These are phyloP conservation scores for Ceyx cyanopectus DNA, from an alignment of 2,113 vertebrate genomes.

Conservation along the genomic window DNA sequence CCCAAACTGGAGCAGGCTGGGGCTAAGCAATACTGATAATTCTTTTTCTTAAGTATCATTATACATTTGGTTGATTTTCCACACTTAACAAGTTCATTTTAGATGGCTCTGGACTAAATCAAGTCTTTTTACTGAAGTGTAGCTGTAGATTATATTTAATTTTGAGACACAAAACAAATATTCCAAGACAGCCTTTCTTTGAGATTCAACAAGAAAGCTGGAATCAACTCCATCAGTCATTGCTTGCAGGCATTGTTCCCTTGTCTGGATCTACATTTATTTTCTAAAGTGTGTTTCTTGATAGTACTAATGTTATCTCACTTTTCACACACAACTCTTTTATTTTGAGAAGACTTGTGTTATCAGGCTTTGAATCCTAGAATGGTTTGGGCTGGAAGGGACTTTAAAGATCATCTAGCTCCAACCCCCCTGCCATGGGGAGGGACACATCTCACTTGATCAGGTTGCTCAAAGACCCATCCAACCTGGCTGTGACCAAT, in stretches of 20 bases:
- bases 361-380: not conserved
- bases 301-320: not conserved
- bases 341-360: not conserved
- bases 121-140: not conserved
- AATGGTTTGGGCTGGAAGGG: not conserved
- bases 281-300: slow-evolving; percentile 11
- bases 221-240: not conserved
- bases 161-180: not conserved
- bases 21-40: not conserved
- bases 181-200: not conserved
- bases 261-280: not conserved
- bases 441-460: not conserved
- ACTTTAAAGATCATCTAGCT: not conserved
- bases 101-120: not conserved
- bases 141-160: not conserved
- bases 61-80: not conserved
- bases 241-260: not conserved
- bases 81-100: not conserved
- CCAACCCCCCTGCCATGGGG: not conserved
- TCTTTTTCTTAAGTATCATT: not conserved
- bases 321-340: not conserved
- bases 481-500: not conserved
- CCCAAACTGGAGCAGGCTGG: not conserved
- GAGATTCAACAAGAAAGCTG: not conserved
- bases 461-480: not conserved